Evolutionary conservation across 1,140 invertebrate species (phyloP).

Genomic region (Lepidurus arcticus): DNA sequence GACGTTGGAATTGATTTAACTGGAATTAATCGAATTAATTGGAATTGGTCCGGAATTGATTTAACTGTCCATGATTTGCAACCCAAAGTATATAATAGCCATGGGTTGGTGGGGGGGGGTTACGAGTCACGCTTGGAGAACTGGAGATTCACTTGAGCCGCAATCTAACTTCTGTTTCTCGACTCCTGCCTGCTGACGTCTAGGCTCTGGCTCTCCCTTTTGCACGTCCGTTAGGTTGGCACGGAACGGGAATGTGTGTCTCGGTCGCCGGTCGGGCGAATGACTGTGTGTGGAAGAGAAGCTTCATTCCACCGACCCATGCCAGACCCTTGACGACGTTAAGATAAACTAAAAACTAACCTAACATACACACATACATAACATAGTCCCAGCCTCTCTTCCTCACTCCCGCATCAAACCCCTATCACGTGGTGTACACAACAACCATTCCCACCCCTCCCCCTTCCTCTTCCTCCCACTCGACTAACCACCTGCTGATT

Average conservation of each 20-base stretch:
- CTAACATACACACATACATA: background rate
- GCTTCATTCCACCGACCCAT: background rate
- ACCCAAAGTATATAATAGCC: background rate
- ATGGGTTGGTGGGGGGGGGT: background rate
- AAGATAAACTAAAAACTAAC: slow-evolving; percentile 10
- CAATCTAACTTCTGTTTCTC: background rate
- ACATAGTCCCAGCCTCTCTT: background rate
- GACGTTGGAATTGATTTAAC: background rate
- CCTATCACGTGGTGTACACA: no score
- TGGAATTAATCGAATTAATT: no score
- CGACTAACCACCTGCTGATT: no score
- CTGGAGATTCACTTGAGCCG: slow-evolving; percentile 17
- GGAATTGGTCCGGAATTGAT: no score
- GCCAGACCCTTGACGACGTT: slow-evolving; percentile 16
- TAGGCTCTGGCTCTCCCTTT: background rate
- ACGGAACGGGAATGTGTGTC: slow-evolving; percentile 13
- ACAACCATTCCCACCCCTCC: background rate
- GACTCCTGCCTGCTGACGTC: slow-evolving; percentile 13
- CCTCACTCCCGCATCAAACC: background rate
- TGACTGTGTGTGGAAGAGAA: slow-evolving; percentile 10
- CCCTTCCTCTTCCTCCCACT: background rate
- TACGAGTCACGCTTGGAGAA: slow-evolving; percentile 11
- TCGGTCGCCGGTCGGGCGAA: slow-evolving; percentile 5
- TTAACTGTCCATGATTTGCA: background rate
- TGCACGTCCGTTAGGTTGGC: background rate